Evolutionary conservation across 2,113 vertebrate genomes (phyloP).

Genomic region (Crotalus tigris): DNA sequence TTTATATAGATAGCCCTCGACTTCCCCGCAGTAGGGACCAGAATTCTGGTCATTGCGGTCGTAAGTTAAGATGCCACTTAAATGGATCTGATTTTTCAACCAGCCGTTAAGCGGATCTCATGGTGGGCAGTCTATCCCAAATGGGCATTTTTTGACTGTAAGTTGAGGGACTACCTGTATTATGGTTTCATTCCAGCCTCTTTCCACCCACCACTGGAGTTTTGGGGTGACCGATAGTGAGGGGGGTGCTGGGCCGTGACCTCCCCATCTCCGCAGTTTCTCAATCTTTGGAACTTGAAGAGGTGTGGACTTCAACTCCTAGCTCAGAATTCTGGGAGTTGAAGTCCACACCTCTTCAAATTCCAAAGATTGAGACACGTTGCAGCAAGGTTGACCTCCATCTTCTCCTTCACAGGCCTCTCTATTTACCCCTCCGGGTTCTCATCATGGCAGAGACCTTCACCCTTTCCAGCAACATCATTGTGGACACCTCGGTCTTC

Average conservation of each 20-base stretch:
- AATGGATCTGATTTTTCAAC: no score
- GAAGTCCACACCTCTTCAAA: background rate
- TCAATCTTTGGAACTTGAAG: no score
- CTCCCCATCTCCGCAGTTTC: background rate
- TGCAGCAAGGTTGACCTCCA: background rate
- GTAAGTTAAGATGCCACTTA: no score
- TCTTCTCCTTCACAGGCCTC: conserved; percentile 69
- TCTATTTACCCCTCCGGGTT: conserved; percentile 84
- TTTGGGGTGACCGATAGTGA: background rate
- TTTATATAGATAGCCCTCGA: no score
- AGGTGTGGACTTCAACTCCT: no score
- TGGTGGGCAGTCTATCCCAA: no score
- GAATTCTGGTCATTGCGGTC: no score
- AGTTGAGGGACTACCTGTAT: no score
- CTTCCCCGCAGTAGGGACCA: no score
- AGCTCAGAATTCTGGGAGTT: background rate
- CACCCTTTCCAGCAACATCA: conserved; percentile 89
- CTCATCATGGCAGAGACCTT: conserved; percentile 87
- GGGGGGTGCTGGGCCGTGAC: background rate
- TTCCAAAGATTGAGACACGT: background rate
- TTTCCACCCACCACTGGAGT: background rate
- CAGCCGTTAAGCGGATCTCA: no score
- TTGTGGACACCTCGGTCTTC: conserved; percentile 89
- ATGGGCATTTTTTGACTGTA: no score
- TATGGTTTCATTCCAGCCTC: background rate